A percentile compares a stretch with the other conserved stretches of the same genome.
Conservation (phyloP, 30 jellyfish, hydroid and myxozoan species). For the Rhopilema esculentum region DNA sequence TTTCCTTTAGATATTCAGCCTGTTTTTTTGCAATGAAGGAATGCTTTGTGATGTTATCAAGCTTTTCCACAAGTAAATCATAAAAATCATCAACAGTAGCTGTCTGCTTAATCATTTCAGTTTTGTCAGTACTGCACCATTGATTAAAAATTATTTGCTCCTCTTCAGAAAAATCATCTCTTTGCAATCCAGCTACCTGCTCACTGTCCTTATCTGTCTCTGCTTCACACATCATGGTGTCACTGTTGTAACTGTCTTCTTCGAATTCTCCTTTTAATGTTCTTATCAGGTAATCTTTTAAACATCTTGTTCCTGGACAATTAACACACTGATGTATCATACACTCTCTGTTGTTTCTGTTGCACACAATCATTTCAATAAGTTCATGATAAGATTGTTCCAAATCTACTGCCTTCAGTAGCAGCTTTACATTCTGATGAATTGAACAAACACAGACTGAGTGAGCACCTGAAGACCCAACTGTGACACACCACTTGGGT, state of each 20-base stretch:
- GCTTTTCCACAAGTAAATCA: constrained; percentile 62
- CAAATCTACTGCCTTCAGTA: neutral
- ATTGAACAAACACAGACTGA: neutral
- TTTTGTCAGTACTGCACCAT: constrained; percentile 52
- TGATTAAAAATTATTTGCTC: constrained; percentile 39
- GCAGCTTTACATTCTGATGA: constrained; percentile 15
- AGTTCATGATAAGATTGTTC: constrained; percentile 1
- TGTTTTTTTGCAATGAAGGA: constrained; percentile 73
- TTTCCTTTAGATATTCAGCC: constrained; percentile 36
- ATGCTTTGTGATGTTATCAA: constrained; percentile 59
- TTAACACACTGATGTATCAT: constrained; percentile 68
- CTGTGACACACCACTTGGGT: constrained; percentile 1
- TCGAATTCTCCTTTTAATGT: constrained; percentile 1
- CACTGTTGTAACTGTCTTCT: constrained; percentile 8
- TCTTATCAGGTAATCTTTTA: neutral
- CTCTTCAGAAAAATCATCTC: constrained; percentile 1
- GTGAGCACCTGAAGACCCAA: constrained; percentile 12
- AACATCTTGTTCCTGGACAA: constrained; percentile 57
- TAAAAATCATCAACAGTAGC: constrained; percentile 39
- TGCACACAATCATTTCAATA: constrained; percentile 25
- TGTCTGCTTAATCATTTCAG: constrained; percentile 28
- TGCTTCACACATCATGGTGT: constrained; percentile 6
- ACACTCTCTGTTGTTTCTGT: constrained; percentile 34
- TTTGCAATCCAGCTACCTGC: neutral
- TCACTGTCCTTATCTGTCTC: constrained; percentile 2